Conservation (phyloP, 2,888 invertebrate species). For the Caenorhabditis sp. region DNA sequence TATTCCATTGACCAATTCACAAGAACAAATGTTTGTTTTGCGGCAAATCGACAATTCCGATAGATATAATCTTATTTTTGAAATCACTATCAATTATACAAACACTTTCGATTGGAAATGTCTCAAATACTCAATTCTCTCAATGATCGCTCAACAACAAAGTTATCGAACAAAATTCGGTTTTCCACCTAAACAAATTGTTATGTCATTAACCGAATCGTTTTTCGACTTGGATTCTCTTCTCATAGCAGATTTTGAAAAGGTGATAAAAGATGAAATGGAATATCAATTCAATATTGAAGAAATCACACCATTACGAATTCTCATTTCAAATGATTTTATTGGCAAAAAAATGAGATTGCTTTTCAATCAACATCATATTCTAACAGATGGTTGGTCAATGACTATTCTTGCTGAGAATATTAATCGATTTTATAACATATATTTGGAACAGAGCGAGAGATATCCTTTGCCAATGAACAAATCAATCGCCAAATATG, state of each 20-base stretch:
- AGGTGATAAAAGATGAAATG: constrained; percentile 3
- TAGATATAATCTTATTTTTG: constrained; percentile 63
- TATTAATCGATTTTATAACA: constrained; percentile 23
- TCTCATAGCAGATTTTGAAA: background rate
- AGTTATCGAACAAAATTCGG: constrained; percentile 44
- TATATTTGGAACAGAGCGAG: background rate
- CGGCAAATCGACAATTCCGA: constrained; percentile 43
- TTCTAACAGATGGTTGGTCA: constrained; percentile 69
- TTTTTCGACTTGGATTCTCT: constrained; percentile 24
- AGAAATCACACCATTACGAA: constrained; percentile 22
- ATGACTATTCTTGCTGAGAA: constrained; percentile 62
- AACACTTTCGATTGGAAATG: constrained; percentile 18
- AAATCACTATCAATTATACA: constrained; percentile 33
- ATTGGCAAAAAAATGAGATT: background rate
- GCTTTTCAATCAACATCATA: constrained; percentile 63
- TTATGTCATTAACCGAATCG: constrained; percentile 54
- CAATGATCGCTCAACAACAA: constrained; percentile 48
- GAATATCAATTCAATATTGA: constrained; percentile 31
- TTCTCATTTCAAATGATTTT: constrained; percentile 10
- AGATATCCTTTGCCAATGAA: background rate
- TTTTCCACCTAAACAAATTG: constrained; percentile 29
- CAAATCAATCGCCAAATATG: background rate
- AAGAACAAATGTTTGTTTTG: constrained; percentile 64
- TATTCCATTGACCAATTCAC: constrained; percentile 54
- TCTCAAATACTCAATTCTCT: constrained; percentile 29